Conservation (phyloP, 2,888 invertebrate species). For the Biston stratarius region DNA sequence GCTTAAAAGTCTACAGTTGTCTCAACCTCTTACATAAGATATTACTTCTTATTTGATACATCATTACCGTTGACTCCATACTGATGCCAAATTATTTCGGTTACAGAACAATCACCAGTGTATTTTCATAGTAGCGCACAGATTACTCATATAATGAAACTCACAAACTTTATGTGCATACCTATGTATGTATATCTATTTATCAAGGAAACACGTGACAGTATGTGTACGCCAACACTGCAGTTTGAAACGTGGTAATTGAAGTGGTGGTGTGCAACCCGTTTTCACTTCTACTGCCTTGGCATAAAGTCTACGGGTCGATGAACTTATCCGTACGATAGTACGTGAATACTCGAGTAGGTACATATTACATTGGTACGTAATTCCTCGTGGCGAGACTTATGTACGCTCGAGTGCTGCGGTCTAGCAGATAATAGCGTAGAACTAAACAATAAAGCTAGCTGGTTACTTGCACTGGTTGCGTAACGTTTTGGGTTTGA, state of each 20-base stretch:
- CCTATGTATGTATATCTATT: conserved; percentile 9
- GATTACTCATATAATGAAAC: conserved; percentile 28
- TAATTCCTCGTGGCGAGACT: conserved; percentile 23
- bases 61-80: background rate
- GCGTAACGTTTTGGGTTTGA: conserved; percentile 4
- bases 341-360: conserved; percentile 8
- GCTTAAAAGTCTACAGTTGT: too few species aligned
- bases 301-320: conserved; percentile 11
- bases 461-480: conserved; percentile 6
- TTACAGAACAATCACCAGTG: conserved; percentile 7
- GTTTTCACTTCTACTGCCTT: conserved; percentile 10
- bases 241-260: conserved; percentile 3
- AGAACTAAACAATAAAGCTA: conserved; percentile 10
- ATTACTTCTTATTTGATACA: conserved; percentile 4
- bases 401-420: conserved; percentile 17
- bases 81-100: conserved; percentile 12
- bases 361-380: conserved; percentile 8
- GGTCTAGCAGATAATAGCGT: conserved; percentile 22
- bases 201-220: conserved; percentile 28
- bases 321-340: background rate
- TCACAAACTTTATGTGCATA: conserved; percentile 12
- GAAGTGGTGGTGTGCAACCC: background rate
- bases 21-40: background rate
- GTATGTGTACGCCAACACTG: conserved; percentile 11
- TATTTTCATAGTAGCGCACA: conserved; percentile 8